Evolutionary conservation across 2,113 vertebrate species (phyloP), one percentile per base, ranked within the genome.

Genomic region (Hippocampus barbouri): DNA sequence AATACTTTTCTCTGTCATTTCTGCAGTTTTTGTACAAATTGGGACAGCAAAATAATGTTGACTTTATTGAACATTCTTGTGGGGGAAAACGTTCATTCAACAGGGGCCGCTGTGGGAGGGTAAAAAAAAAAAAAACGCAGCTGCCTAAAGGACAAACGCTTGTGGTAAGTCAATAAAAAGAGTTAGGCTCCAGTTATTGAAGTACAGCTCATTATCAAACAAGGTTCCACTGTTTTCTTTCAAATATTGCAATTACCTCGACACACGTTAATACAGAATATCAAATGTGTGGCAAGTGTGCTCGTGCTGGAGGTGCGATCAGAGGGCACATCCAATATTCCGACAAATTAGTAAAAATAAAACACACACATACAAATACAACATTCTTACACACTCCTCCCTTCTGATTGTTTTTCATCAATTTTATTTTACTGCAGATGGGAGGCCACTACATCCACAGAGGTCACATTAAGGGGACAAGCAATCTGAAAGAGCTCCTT

Each of bases 61-160:
- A 18, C 60, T 89, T 89, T 88, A 88, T 88, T 90, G 68, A 85
- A 74, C 76, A 83, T 34, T 61, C 27, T 34, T 38, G 16, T 59
- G 23, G 57, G 34, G 57, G 25, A 59, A 59, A 30, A 56, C 27
- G 27, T 61, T 61, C 16, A 34, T 34, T 60, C 59, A 60, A 60
- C 25, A 18, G 27, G 59, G 59, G 34, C 14, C 27, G 56, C 64
- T 73, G 56, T 40, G 56, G 84, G 70, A 9, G 43, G 12, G 34
- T 38, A 6, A 38, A 6, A 38, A 38, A 34, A 6, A 21, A n/a
- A 34, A 74, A 80, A 66, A 60, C 72, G 12, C 15, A 61, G 59
- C 59, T 34, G 16, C 59, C 27, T 20, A 6, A 20, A 54, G 51
- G 7, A n/a, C 20, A 60, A 34, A 38, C 6, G 10, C 49, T 53